Base-by-base conservation (phyloP, 1,140 invertebrate genomes). In the Centruroides sculpturatus region DNA sequence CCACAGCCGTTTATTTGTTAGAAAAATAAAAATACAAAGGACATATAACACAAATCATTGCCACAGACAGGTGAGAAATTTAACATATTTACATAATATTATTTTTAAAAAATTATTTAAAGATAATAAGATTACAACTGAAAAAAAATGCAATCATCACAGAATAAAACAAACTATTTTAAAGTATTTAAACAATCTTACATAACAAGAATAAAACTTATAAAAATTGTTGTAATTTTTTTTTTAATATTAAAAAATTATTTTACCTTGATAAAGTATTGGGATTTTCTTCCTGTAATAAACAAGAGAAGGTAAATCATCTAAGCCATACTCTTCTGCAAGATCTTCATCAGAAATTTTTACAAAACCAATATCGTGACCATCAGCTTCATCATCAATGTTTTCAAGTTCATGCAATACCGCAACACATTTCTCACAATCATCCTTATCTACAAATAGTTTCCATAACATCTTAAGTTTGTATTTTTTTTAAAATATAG, bases 361-460 rank as follows among this genome's bases (percentile, higher is more conserved):
- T 35, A 94, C 91, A 73, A 94, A 94, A 63, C 89, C 90, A 71
- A 94, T 93, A 54, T 88, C 89, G 61, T 94, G 78, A 71, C 93
- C 88, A 76, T 93, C 91, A n/a, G 91, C 91, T 75, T 94, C 91
- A 71, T 93, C 90, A 71, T 93, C 90, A 69, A 94, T 93, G 75
- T 94, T 93, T 74, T 95, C 92, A 72, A 94, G 73, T 73, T 92
- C 89, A 64, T 79, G 82, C 57, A 93, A 76, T 52, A 87, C 88
- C 76, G 89, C 91, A 41, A 87, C 83, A 71, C 88, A 92, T 76
- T 90, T 91, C 72, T 90, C 89, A 76, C 89, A 92, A 73, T 92
- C 87, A 60, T 87, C 85, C 74, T 92, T 92, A 77, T 93, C 91
- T 95, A 59, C 13, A 57, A 60, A 35, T 47, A 56, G 62, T 41